Base-by-base conservation (phyloP, 2,797 vertebrate species). In the Labroides dimidiatus region DNA sequence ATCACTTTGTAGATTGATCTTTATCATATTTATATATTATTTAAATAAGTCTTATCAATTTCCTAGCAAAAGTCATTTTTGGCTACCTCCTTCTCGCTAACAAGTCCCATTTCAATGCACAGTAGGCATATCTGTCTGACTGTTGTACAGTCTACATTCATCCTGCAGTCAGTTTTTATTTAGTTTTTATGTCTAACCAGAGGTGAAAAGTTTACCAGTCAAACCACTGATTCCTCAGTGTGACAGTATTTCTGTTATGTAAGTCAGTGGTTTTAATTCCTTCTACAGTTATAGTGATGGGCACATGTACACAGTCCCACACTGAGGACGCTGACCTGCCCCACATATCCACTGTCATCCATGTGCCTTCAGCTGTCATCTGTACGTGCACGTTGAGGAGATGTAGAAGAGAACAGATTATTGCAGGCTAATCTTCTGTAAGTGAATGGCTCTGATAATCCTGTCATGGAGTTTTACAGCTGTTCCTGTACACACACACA, bases 381-480 rank as follows among this genome's bases (percentile, higher is more conserved):
- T 24, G 10, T 24, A 9, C 54, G 30, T 10, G 10, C 48, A 15
- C 48, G 17, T 10, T 44, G 12, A 47, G 21, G 10, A 42, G 16
- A 43, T 8, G 6, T 17, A 48, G 20, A 55, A 59, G 60, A 47
- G 56, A 57, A 33, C 41, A 39, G 47, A 43, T 76, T 55, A 41
- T 16, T 61, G 30, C 3, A 49, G 15, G 15, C 48, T 47, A 41
- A 80, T 64, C 62, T 47, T 56, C 14, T 63, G 10, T 14, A 21
- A 42, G 19, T 37, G 57, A 55, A 69, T 36, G 24, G 2, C 21
- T 77, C 12, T 10, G 17, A 49, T 75, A 60, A 68, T 75, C 71
- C 67, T 55, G 48, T 62, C 64, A 57, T 42, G 51, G 55, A 39
- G 20, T 19, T 13, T 53, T 27, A 39, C 19, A 21, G 39, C n/a